Evolutionary conservation across 2,797 vertebrate genomes (phyloP).

Genomic region (Chrysocyon brachyurus): DNA sequence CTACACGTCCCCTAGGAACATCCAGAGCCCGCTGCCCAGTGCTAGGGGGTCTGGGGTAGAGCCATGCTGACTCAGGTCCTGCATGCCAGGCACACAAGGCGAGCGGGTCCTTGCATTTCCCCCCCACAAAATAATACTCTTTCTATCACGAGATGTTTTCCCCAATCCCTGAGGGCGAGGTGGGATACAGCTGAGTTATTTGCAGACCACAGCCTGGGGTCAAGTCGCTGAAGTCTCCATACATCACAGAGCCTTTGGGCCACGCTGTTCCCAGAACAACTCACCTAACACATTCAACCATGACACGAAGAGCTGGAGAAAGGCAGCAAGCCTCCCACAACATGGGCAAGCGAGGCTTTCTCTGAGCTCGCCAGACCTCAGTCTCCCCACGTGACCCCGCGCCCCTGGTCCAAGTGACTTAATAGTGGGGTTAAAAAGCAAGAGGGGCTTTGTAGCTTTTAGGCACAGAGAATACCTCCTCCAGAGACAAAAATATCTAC

Average conservation of each 20-base stretch:
- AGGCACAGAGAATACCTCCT: background rate
- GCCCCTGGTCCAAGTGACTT: background rate
- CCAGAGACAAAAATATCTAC: background rate
- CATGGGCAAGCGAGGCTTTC: background rate
- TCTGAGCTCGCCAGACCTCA: background rate
- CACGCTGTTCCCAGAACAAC: background rate
- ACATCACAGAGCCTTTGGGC: constrained; percentile 36
- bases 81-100: background rate
- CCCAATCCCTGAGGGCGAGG: constrained; percentile 5
- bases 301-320: background rate
- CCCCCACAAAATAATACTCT: background rate
- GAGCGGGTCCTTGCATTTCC: background rate
- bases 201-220: constrained; percentile 70
- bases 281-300: constrained; percentile 45
- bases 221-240: constrained; percentile 36
- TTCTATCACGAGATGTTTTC: constrained; percentile 46
- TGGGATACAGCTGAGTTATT: constrained; percentile 71
- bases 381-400: background rate
- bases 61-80: background rate
- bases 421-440: background rate
- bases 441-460: background rate
- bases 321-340: background rate
- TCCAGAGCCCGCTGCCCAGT: too few relatives aligned
- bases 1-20: background rate
- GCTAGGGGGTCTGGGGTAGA: background rate